phyloP scores from a whole-genome alignment of 2,113 vertebrate genomes.

The Strigops habroptila region DNA sequence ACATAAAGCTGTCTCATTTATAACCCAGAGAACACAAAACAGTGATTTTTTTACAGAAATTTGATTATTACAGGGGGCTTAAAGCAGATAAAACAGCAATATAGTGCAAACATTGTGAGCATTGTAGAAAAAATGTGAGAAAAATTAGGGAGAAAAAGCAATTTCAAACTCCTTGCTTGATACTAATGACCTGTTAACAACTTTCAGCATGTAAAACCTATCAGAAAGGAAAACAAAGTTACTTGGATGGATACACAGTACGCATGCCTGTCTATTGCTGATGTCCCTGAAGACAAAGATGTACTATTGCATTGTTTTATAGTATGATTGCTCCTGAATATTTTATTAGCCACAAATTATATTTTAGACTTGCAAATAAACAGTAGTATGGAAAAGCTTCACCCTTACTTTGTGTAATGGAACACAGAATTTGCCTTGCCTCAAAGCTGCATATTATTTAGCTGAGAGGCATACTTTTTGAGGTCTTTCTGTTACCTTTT shows the following conservation, averaged over 20 bases:
- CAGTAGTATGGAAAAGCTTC: background rate
- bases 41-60: background rate
- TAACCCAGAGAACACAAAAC: background rate
- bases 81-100: background rate
- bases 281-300: background rate
- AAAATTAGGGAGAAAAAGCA: background rate
- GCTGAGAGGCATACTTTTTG: background rate
- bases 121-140: background rate
- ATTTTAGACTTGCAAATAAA: background rate
- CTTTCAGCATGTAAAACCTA: background rate
- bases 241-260: background rate
- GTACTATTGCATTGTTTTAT: background rate
- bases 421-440: background rate
- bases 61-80: background rate
- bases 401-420: background rate
- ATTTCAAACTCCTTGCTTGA: background rate
- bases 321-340: background rate
- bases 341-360: background rate
- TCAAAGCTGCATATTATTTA: background rate
- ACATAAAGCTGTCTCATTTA: background rate
- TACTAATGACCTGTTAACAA: background rate
- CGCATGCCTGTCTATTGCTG: background rate
- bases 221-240: background rate
- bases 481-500: background rate
- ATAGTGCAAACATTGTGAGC: background rate